Conservation (phyloP, 2,888 invertebrate species). For the Platycnemis pennipes region DNA sequence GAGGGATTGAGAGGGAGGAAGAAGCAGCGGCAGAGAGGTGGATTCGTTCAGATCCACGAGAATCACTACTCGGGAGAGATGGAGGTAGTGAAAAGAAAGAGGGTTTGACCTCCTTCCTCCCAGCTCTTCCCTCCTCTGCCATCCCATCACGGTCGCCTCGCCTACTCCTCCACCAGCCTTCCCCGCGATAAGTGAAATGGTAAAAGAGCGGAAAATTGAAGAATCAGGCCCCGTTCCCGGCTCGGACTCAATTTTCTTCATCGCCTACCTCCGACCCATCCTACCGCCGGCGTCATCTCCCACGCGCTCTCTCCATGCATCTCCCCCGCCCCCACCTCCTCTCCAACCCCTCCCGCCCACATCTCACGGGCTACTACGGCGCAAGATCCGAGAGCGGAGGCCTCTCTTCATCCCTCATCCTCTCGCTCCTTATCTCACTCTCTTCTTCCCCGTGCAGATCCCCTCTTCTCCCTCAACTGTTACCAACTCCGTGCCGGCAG, state of each 20-base stretch:
- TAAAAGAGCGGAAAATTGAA: constrained; percentile 66
- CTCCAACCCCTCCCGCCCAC: neutral
- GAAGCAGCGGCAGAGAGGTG: too few species aligned
- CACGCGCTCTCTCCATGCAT: neutral
- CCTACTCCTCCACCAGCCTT: neutral
- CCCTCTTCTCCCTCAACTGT: neutral
- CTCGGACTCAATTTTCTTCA: constrained; percentile 64
- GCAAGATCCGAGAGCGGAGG: neutral
- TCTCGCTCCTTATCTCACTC: neutral
- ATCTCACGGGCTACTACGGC: neutral
- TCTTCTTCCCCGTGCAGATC: neutral
- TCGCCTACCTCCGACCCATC: constrained; percentile 45
- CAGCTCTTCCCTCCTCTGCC: neutral
- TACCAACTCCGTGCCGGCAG: constrained; percentile 7
- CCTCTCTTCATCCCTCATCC: neutral
- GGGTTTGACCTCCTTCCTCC: neutral
- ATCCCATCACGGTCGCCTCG: neutral
- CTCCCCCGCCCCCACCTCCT: neutral
- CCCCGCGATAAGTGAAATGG: constrained; percentile 43
- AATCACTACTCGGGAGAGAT: neutral
- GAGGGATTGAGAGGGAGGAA: neutral
- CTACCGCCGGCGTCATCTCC: neutral
- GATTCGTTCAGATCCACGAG: neutral
- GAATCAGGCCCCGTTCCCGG: constrained; percentile 25
- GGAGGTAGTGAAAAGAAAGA: neutral